Percentiles rank a stretch among this genome's conserved stretches.
These are phyloP conservation scores for Drosophila quinaria DNA, from an alignment of 2,888 invertebrate species.

Conservation along the genomic window DNA sequence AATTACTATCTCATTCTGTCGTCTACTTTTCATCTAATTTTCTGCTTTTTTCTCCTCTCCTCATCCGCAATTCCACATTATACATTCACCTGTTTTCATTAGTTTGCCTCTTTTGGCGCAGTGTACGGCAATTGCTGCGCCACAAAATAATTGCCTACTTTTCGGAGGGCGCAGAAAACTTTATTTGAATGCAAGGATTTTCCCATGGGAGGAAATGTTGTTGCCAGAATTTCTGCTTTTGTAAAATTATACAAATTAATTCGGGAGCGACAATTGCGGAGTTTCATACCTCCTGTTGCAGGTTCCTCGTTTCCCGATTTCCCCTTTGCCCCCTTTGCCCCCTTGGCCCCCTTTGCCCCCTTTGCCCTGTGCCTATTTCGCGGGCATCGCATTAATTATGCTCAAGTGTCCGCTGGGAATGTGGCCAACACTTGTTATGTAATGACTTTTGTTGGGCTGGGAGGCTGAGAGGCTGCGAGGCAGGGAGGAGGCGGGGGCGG, in stretches of 20 bases:
- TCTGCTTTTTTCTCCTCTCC: not conserved
- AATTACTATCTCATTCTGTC: constrained; percentile 10
- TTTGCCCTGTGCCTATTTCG: constrained; percentile 50
- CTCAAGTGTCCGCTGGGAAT: constrained; percentile 81
- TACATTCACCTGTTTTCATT: constrained; percentile 15
- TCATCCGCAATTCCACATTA: not conserved
- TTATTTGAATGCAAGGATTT: constrained; percentile 63
- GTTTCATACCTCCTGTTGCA: constrained; percentile 26
- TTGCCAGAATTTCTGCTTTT: constrained; percentile 30
- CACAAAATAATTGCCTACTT: constrained; percentile 76
- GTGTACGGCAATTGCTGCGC: constrained; percentile 40
- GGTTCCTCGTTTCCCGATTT: constrained; percentile 12
- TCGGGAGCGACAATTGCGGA: constrained; percentile 78
- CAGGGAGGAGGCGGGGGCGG: not conserved
- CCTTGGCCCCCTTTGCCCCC: constrained; percentile 8
- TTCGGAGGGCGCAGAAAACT: constrained; percentile 56
- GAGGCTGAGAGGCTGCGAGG: not conserved
- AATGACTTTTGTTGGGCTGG: constrained; percentile 74
- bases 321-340: constrained; percentile 8
- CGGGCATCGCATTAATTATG: constrained; percentile 77
- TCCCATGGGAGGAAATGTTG: constrained; percentile 44
- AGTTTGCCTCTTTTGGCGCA: not conserved
- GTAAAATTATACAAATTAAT: constrained; percentile 78
- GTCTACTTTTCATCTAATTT: not conserved
- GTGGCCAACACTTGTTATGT: constrained; percentile 80